Percentiles rank a stretch among this genome's conserved stretches.
Conservation (phyloP, 2,888 invertebrate species). For the Drosophila dives region DNA sequence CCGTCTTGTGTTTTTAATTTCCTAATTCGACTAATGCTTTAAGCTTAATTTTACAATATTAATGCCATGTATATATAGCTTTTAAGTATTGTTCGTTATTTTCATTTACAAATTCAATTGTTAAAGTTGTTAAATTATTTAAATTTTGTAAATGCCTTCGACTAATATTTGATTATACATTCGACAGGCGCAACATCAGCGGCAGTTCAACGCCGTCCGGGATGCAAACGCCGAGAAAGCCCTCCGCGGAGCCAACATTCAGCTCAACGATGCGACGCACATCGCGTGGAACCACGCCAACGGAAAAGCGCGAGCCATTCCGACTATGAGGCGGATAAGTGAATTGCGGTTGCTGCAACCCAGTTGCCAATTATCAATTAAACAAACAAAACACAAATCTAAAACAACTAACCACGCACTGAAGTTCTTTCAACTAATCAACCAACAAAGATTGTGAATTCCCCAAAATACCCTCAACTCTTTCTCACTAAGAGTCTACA, state of each 20-base stretch:
- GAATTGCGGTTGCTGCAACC: constrained; percentile 19
- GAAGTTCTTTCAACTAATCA: constrained; percentile 69
- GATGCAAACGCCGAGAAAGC: constrained; percentile 84
- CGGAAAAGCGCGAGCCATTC: constrained; percentile 89
- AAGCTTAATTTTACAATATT: constrained; percentile 9
- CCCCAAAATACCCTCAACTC: constrained; percentile 8
- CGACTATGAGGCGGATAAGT: constrained; percentile 87
- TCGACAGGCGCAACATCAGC: constrained; percentile 83
- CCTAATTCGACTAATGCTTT: constrained; percentile 29
- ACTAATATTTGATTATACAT: constrained; percentile 21
- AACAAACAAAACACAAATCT: constrained; percentile 37
- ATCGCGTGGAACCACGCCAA: constrained; percentile 84
- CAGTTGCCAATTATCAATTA: constrained; percentile 59
- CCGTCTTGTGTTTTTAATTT: constrained; percentile 10
- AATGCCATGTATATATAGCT: constrained; percentile 1
- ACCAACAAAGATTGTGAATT: constrained; percentile 51
- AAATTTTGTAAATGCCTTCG: background rate
- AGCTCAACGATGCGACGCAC: constrained; percentile 83
- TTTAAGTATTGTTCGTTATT: constrained; percentile 24
- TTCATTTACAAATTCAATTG: constrained; percentile 25
- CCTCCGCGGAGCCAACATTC: constrained; percentile 83
- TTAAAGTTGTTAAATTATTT: constrained; percentile 7
- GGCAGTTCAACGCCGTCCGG: constrained; percentile 85
- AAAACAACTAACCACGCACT: constrained; percentile 67
- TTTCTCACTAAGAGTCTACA: constrained; percentile 31